Conservation (phyloP, 2,888 invertebrate species). For the Ditula angustiorana region DNA sequence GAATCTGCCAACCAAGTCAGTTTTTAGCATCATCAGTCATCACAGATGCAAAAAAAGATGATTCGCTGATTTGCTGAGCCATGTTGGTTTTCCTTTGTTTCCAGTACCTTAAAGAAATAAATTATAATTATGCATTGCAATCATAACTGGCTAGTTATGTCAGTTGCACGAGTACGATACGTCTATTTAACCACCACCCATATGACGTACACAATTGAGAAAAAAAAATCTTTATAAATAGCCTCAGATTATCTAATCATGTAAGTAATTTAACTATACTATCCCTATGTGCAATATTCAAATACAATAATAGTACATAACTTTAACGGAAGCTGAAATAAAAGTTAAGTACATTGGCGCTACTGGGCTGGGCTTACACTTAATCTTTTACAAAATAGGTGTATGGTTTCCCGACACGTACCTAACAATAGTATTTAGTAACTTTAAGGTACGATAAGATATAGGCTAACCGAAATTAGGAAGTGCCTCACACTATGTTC, state of each 20-base stretch:
- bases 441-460: slow-evolving; percentile 9
- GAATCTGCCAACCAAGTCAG: no score
- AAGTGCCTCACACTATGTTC: slow-evolving; percentile 17
- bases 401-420: neutral
- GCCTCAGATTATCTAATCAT: slow-evolving; percentile 26
- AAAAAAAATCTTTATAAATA: neutral
- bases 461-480: slow-evolving; percentile 18
- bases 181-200: neutral
- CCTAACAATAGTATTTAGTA: slow-evolving; percentile 2
- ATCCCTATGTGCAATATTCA: slow-evolving; percentile 18
- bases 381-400: slow-evolving; percentile 10
- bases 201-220: neutral
- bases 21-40: no score
- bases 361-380: neutral
- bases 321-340: slow-evolving; percentile 22
- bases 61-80: no score
- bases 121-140: no score
- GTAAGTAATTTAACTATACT: slow-evolving; percentile 17
- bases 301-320: neutral
- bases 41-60: no score
- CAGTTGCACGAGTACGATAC: neutral
- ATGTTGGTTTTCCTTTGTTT: neutral
- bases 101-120: no score
- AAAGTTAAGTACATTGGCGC: slow-evolving; percentile 21
- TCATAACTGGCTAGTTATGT: no score